Base-by-base conservation (phyloP, 2,113 vertebrate species). In the Dendrocopos noguchii region DNA sequence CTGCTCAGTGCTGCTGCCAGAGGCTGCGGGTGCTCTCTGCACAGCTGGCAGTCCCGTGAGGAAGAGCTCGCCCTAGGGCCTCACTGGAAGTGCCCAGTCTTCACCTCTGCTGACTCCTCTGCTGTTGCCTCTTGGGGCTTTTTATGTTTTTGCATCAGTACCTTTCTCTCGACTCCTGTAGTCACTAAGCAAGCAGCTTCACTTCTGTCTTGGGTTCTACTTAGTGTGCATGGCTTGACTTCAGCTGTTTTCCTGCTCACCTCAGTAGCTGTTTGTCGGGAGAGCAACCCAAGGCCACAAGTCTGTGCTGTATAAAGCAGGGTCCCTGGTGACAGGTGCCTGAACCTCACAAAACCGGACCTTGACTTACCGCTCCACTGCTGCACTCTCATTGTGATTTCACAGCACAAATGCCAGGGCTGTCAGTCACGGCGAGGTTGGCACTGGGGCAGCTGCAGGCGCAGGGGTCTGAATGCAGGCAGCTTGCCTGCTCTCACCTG, bases 31-130 rank as follows among this genome's bases (percentile, higher is more conserved):
- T 5, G 16, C 7, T 4, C 44, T 19, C 9, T 6, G 46, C 0
- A 15, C 36, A 15, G 25, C 18, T 0, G 1, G 19, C 72, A 22
- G 20, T 6, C 18, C 17, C 0, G 0, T 4, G 46, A 73, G 71
- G 34, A 47, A 20, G 56, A 57, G 22, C 17, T 19, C 36, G 24
- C 53, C 25, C 24, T 33, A 0, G 0, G 12, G 22, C 7, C 53
- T 53, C 19, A 1, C 47, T 53, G 42, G 17, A 29, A 16, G 5
- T 28, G 31, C 19, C 31, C 4, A 15, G 7, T 21, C 36, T 61
- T 71, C 47, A 1, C 50, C 59, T 81, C 15, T 64, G 11, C 59
- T 15, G 13, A 18, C 29, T 84, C 36, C n/a, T 53, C 44, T 77
- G 1, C 57, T 13, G 0, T 47, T 57, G 79, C 10, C 36, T 22